phyloP scores from a whole-genome alignment of 2,888 invertebrate genomes.

The Eupithecia insigniata region DNA sequence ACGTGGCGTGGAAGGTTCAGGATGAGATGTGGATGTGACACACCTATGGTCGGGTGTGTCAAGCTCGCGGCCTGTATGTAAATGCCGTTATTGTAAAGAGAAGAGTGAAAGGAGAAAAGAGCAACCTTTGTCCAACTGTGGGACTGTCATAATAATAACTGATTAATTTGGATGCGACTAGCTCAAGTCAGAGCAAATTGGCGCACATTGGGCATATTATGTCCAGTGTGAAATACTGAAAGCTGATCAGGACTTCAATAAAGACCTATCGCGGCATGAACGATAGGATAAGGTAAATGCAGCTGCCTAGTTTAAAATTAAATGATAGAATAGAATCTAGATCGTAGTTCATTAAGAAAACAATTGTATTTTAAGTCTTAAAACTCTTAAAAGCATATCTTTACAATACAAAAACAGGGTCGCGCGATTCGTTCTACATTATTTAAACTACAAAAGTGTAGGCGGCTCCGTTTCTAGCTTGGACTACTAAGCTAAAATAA shows the following conservation, averaged over 20 bases:
- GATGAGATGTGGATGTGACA: neutral
- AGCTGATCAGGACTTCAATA: neutral
- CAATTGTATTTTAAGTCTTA: no score
- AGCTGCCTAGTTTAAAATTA: neutral
- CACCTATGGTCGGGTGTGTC: neutral
- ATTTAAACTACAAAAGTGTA: constrained; percentile 41
- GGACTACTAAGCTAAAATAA: constrained; percentile 42
- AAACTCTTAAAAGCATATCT: constrained; percentile 11
- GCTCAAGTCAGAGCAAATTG: no score
- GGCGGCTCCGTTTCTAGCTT: constrained; percentile 42
- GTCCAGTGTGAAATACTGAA: no score
- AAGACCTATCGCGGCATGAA: neutral
- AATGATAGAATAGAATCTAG: neutral
- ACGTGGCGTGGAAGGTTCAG: neutral
- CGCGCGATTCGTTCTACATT: constrained; percentile 38
- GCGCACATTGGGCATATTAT: no score
- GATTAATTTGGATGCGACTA: no score
- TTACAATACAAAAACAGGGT: constrained; percentile 35
- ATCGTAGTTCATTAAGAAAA: constrained; percentile 11
- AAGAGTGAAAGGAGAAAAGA: no score
- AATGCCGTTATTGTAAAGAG: no score
- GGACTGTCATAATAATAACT: no score
- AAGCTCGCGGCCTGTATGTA: neutral
- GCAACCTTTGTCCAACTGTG: neutral
- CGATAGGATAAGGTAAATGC: neutral